Conservation (phyloP, 2,113 vertebrate species). For the Willisornis vidua region DNA sequence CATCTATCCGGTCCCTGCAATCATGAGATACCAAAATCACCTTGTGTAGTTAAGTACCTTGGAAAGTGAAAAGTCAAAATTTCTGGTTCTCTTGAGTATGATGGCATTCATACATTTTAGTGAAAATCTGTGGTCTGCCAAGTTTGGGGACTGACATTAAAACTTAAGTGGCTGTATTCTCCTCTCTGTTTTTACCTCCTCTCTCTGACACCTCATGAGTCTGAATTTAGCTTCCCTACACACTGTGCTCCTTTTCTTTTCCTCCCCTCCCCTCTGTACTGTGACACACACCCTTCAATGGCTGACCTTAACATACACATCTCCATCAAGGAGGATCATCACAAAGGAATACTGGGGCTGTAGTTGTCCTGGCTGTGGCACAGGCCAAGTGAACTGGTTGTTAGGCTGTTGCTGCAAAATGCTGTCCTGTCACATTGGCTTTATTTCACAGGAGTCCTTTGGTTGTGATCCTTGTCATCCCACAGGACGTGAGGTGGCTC, state of each 20-base stretch:
- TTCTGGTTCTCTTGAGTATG: neutral
- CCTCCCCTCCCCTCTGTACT: neutral
- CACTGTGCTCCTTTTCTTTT: accelerated
- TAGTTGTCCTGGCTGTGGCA: neutral
- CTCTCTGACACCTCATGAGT: accelerated
- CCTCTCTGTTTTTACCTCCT: neutral
- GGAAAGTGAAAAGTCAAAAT: neutral
- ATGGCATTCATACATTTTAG: neutral
- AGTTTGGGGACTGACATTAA: neutral
- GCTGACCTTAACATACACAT: neutral
- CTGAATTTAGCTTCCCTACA: neutral
- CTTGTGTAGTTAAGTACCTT: neutral
- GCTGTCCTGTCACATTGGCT: neutral
- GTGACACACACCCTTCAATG: neutral
- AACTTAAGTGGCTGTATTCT: neutral
- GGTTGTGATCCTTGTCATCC: neutral
- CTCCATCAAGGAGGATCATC: neutral
- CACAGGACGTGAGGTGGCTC: neutral
- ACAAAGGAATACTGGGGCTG: neutral
- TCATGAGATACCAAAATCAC: neutral
- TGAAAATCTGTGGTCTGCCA: neutral
- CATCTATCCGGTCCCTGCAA: neutral
- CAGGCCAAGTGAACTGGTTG: accelerated
- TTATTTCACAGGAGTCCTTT: neutral
- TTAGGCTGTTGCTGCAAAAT: neutral